Conservation (phyloP, 2,797 vertebrate genomes). For the Molossus molossus region DNA sequence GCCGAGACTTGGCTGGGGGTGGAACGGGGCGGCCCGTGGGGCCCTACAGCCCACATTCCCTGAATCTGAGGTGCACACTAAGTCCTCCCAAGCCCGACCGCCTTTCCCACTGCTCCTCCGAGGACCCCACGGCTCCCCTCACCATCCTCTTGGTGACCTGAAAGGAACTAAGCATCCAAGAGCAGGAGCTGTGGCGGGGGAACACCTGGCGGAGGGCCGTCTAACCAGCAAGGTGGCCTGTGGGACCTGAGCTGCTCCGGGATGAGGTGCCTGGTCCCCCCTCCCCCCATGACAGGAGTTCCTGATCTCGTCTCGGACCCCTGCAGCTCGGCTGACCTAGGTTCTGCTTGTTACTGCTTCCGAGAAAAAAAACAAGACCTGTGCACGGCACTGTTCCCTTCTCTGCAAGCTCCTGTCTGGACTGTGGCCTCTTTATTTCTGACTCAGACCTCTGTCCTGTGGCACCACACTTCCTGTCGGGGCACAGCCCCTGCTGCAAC, state of each 20-base stretch:
- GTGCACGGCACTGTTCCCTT: fast-evolving
- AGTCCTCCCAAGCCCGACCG: background rate
- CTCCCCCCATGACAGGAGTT: fast-evolving
- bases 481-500: background rate
- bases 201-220: background rate
- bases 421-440: fast-evolving
- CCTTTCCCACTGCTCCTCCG: fast-evolving
- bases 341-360: background rate
- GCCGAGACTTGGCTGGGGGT: fast-evolving
- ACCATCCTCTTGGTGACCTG: background rate
- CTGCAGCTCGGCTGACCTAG: fast-evolving
- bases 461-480: background rate
- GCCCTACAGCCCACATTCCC: too few relatives aligned
- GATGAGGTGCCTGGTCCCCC: fast-evolving
- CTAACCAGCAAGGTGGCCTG: fast-evolving
- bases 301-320: fast-evolving
- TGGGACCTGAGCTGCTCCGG: background rate
- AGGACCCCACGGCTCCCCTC: too few relatives aligned
- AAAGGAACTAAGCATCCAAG: background rate
- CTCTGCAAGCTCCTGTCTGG: background rate
- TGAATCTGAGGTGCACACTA: background rate
- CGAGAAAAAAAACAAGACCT: fast-evolving
- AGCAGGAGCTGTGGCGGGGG: background rate
- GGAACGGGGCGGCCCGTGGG: background rate
- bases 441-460: background rate